A percentile compares a stretch with the other conserved stretches of the same genome.
Evolutionary conservation across 2,797 vertebrate genomes (phyloP).

Genomic region (Leptoclinus maculatus): DNA sequence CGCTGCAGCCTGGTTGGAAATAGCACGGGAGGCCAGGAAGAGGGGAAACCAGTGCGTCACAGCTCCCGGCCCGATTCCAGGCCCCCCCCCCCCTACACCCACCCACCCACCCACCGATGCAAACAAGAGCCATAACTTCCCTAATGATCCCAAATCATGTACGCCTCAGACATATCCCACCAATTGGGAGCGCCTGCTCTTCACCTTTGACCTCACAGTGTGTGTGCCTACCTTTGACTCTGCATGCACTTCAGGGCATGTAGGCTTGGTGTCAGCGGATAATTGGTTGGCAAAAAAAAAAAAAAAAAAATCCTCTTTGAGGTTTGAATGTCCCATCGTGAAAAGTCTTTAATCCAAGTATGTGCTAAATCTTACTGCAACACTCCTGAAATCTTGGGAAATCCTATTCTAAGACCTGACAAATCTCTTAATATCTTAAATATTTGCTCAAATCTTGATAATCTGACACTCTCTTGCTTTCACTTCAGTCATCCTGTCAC

Average conservation of each 20-base stretch:
- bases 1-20: slow-evolving; percentile 81
- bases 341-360: slow-evolving; percentile 33
- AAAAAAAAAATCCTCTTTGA: background rate
- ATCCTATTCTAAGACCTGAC: slow-evolving; percentile 53
- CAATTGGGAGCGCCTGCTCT: slow-evolving; percentile 64
- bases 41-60: slow-evolving; percentile 80
- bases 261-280: background rate
- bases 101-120: slow-evolving; percentile 28
- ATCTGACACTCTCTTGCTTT: slow-evolving; percentile 52
- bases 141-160: slow-evolving; percentile 77
- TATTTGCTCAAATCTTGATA: slow-evolving; percentile 60
- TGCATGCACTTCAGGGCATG: slow-evolving; percentile 15
- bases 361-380: slow-evolving; percentile 42
- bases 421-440: slow-evolving; percentile 66
- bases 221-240: slow-evolving; percentile 56
- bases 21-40: slow-evolving; percentile 80
- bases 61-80: slow-evolving; percentile 68
- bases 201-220: slow-evolving; percentile 66
- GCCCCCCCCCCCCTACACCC: slow-evolving; percentile 8
- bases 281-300: background rate
- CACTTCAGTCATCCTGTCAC: slow-evolving; percentile 42
- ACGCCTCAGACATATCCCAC: slow-evolving; percentile 60
- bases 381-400: slow-evolving; percentile 42
- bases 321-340: slow-evolving; percentile 31
- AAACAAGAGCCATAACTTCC: slow-evolving; percentile 81